Evolutionary conservation across 1,140 invertebrate species (phyloP).

Genomic region (Dufourea novaeangliae): DNA sequence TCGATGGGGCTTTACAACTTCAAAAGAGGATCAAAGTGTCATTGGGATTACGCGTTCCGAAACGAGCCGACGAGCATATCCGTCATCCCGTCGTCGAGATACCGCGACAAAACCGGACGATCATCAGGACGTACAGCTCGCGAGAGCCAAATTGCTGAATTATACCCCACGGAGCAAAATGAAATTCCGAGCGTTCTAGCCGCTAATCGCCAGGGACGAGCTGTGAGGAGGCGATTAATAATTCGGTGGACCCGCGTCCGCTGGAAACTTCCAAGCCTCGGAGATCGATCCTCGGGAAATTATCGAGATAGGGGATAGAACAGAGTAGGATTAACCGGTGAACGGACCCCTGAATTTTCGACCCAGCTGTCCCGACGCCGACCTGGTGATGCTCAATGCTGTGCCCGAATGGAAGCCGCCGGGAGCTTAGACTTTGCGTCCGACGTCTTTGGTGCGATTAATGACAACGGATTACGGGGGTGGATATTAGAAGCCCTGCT

Average conservation of each 20-base stretch:
- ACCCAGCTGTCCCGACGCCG: slow-evolving; percentile 14
- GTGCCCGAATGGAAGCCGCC: background rate
- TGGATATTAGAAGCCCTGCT: background rate
- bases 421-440: background rate
- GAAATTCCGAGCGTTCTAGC: slow-evolving; percentile 58
- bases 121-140: slow-evolving; percentile 5
- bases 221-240: slow-evolving; percentile 51
- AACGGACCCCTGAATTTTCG: slow-evolving; percentile 6
- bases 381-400: background rate
- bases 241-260: slow-evolving; percentile 40
- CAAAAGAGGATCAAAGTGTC: slow-evolving; percentile 59
- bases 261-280: slow-evolving; percentile 37
- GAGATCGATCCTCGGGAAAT: slow-evolving; percentile 50
- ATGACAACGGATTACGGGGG: background rate
- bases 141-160: slow-evolving; percentile 2
- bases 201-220: slow-evolving; percentile 50
- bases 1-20: slow-evolving; percentile 31
- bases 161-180: slow-evolving; percentile 45
- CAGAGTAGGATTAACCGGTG: background rate
- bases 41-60: slow-evolving; percentile 51
- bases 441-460: background rate
- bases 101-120: slow-evolving; percentile 11
- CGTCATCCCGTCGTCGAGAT: background rate
- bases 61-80: slow-evolving; percentile 21
- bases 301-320: slow-evolving; percentile 30